Conservation (phyloP, 2,797 vertebrate genomes). For the Poeciliopsis paucimaculata region DNA sequence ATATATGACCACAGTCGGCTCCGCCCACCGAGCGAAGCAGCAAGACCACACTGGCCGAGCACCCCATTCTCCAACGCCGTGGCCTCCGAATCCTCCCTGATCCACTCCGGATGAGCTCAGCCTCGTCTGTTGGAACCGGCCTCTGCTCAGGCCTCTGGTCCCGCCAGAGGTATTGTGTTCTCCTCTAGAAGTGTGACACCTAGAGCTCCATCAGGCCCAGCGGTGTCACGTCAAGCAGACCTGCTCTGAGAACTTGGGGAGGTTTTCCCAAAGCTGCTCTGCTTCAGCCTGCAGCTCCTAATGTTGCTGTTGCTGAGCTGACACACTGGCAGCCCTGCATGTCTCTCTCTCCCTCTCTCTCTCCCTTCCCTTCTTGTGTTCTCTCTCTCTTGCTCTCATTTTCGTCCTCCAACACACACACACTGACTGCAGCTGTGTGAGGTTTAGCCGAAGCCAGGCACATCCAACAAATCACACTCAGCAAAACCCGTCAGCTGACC, state of each 20-base stretch:
- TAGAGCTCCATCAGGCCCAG: slow-evolving; percentile 41
- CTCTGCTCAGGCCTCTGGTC: slow-evolving; percentile 51
- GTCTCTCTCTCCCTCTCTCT: slow-evolving; percentile 70
- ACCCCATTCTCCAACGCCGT: slow-evolving; percentile 86
- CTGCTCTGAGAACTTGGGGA: slow-evolving; percentile 35
- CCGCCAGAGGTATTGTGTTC: slow-evolving; percentile 60
- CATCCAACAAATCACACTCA: slow-evolving; percentile 85
- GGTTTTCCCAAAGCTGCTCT: slow-evolving; percentile 42
- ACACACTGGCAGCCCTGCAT: slow-evolving; percentile 90
- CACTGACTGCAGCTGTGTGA: slow-evolving; percentile 89
- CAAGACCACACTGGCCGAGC: slow-evolving; percentile 93
- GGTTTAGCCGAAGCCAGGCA: slow-evolving; percentile 80
- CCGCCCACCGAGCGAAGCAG: slow-evolving; percentile 93
- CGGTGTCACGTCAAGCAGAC: slow-evolving; percentile 21
- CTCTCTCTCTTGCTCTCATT: slow-evolving; percentile 4
- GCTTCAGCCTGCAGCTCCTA: slow-evolving; percentile 54
- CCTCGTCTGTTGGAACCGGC: slow-evolving; percentile 18
- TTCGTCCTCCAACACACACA: slow-evolving; percentile 16
- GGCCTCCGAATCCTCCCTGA: slow-evolving; percentile 26
- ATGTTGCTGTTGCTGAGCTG: slow-evolving; percentile 80
- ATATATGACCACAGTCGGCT: slow-evolving; percentile 93
- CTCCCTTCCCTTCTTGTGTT: slow-evolving; percentile 13
- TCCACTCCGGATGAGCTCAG: slow-evolving; percentile 31
- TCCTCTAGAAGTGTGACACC: slow-evolving; percentile 32
- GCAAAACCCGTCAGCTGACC: slow-evolving; percentile 90